Base-by-base conservation (phyloP, 2,113 vertebrate genomes). In the Otis tarda region DNA sequence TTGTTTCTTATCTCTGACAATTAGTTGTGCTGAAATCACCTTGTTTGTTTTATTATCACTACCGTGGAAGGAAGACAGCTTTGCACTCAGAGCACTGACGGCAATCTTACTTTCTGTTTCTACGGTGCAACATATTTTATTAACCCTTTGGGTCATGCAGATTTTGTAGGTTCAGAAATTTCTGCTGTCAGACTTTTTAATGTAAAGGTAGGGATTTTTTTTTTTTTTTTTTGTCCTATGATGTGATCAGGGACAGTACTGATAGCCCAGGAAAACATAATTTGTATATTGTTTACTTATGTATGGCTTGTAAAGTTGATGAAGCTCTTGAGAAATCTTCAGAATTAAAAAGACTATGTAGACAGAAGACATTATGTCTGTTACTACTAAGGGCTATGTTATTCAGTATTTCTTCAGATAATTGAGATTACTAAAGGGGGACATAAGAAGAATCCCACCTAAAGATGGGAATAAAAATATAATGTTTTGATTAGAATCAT, bases 1-100 rank as follows among this genome's bases (percentile, higher is more conserved):
- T 87, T 55, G 25, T 65, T 68, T 56, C 96, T 97, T 97, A 96
- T 97, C 95, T 96, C 81, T 94, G 92, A 96, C 96, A 96, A 97
- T 96, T 97, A 97, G 81, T 5, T 23, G 71, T 37, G 69, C 89
- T 37, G 12, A 67, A 90, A 95, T 92, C 83, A 81, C 81, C 92
- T 87, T 92, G 77, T 86, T 93, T 88, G 22, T 20, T 83, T 85
- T 83, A 41, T 75, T 90, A 86, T 88, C 41, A 16, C 41, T 43
- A 43, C 41, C 77, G 2, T 0, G 23, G 74, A 24, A 49, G 28
- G 52, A 23, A 78, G 90, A 78, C 83, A 92, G 85, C 53, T 37
- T 59, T 69, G 71, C 64, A 7, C 63, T 43, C 85, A 2, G 23
- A 67, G 49, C 85, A 20, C 67, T 57, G 41, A 8, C 53, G 70